A percentile compares a stretch with the other conserved stretches of the same genome.
Evolutionary conservation across 2,113 vertebrate species (phyloP).

Genomic region (Xyliphius kryptos): DNA sequence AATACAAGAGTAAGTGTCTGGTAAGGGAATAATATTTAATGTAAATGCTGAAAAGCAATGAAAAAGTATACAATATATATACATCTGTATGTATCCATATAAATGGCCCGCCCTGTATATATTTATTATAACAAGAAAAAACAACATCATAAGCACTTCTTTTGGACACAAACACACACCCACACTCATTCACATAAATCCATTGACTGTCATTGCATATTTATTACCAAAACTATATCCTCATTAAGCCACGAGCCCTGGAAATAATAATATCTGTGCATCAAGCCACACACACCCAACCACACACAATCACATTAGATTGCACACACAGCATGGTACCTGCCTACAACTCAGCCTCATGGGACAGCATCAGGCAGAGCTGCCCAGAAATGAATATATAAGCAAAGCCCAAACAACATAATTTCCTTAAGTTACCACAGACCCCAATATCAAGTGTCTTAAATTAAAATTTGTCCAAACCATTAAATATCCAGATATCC

Average conservation of each 20-base stretch:
- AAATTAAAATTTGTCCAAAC: no score
- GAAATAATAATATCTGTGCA: conserved; percentile 19
- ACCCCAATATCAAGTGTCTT: no score
- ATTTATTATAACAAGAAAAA: neutral
- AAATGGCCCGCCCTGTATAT: conserved; percentile 2
- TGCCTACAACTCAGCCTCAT: conserved; percentile 24
- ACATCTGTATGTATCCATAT: no score
- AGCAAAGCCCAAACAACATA: no score
- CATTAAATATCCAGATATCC: no score
- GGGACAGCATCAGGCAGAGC: conserved; percentile 21
- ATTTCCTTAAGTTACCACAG: no score
- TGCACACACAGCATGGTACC: conserved; percentile 24
- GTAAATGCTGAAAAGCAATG: conserved; percentile 10
- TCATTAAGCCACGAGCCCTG: conserved; percentile 15
- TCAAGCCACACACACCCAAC: no score
- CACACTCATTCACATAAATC: conserved; percentile 10
- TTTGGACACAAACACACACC: conserved; percentile 17
- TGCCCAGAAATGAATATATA: conserved; percentile 16
- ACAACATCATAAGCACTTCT: no score
- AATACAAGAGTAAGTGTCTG: conserved; percentile 1
- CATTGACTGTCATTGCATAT: conserved; percentile 9
- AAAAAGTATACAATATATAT: no score
- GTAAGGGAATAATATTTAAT: neutral
- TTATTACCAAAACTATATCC: conserved; percentile 22
- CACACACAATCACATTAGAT: conserved; percentile 19